A percentile compares a stretch with the other conserved stretches of the same genome.
phyloP scores from a whole-genome alignment of 2,113 vertebrate species.

The Talpa occidentalis region DNA sequence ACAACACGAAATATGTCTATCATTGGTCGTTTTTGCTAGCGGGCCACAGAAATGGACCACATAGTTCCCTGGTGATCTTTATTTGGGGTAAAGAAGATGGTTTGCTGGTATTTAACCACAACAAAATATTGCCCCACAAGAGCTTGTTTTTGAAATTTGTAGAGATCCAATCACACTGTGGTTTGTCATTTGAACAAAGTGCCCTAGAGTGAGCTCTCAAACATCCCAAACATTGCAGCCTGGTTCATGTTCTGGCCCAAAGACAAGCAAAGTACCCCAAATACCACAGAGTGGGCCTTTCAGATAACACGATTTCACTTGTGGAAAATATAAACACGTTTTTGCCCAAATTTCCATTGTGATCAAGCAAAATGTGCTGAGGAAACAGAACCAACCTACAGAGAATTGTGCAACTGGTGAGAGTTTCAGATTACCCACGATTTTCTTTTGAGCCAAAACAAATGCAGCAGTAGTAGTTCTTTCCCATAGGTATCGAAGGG shows the following conservation, averaged over 20 bases:
- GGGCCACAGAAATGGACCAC: slow-evolving; percentile 36
- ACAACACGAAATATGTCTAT: slow-evolving; percentile 47
- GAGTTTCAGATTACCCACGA: slow-evolving; percentile 79
- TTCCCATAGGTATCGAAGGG: slow-evolving; percentile 81
- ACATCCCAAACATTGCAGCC: slow-evolving; percentile 67
- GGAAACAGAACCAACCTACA: slow-evolving; percentile 75
- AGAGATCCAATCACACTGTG: slow-evolving; percentile 79
- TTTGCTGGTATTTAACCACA: slow-evolving; percentile 69
- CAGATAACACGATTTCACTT: slow-evolving; percentile 60
- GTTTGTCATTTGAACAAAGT: slow-evolving; percentile 82
- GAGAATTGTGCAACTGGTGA: slow-evolving; percentile 85
- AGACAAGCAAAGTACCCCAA: slow-evolving; percentile 36
- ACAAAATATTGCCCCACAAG: slow-evolving; percentile 77
- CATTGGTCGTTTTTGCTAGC: background rate
- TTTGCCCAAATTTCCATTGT: slow-evolving; percentile 52
- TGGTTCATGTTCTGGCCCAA: slow-evolving; percentile 56
- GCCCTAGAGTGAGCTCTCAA: slow-evolving; percentile 79
- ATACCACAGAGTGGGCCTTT: slow-evolving; percentile 44
- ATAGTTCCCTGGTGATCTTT: background rate
- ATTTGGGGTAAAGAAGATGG: background rate
- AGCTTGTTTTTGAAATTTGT: slow-evolving; percentile 79
- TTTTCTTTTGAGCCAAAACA: slow-evolving; percentile 80
- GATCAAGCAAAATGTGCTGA: slow-evolving; percentile 80
- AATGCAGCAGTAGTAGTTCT: slow-evolving; percentile 79
- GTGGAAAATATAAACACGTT: slow-evolving; percentile 72